phyloP scores from a whole-genome alignment of 2,113 vertebrate species.

The Tautogolabrus adspersus region DNA sequence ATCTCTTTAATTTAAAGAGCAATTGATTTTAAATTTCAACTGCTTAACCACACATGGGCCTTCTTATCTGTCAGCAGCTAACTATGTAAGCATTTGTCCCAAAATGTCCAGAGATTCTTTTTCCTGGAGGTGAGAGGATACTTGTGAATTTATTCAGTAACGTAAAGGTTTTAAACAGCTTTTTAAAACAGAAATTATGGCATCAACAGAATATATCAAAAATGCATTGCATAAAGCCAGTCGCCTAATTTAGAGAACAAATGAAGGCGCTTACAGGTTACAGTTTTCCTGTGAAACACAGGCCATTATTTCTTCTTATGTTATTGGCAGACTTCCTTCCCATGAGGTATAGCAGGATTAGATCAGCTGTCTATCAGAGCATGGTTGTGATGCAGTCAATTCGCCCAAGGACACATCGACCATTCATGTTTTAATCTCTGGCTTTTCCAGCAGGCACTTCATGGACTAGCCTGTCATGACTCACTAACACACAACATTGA shows the following conservation, averaged over 20 bases:
- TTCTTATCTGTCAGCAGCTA: too few species aligned
- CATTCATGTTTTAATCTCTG: constrained; percentile 47
- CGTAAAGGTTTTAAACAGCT: not conserved
- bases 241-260: constrained; percentile 16
- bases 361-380: constrained; percentile 26
- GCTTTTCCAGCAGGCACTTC: constrained; percentile 32
- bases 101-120: too few species aligned
- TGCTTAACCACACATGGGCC: too few species aligned
- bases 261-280: constrained; percentile 33
- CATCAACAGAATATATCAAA: not conserved
- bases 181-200: constrained; percentile 16
- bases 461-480: constrained; percentile 24
- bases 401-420: constrained; percentile 66
- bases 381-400: constrained; percentile 56
- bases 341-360: constrained; percentile 49
- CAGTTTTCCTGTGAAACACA: constrained; percentile 47
- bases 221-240: constrained; percentile 6
- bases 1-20: too few species aligned
- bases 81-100: too few species aligned
- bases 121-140: too few species aligned
- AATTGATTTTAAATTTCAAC: too few species aligned
- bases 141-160: too few species aligned
- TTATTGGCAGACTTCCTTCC: constrained; percentile 42
- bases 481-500: constrained; percentile 39
- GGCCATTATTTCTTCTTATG: constrained; percentile 41